phyloP scores from a whole-genome alignment of 2,113 vertebrate species.

The Anguilla rostrata region DNA sequence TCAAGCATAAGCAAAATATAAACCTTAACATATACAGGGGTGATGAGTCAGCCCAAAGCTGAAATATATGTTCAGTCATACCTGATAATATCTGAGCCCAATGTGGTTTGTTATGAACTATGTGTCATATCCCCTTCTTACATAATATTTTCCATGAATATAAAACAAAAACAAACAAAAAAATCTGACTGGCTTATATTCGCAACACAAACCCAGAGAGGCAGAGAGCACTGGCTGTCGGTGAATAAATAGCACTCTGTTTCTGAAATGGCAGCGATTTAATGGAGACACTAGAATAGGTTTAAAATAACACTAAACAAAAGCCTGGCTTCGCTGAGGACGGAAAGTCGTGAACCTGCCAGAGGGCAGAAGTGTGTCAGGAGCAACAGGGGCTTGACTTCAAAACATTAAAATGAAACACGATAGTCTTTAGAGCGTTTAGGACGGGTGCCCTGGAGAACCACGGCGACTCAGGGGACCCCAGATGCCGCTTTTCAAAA shows the following conservation, averaged over 20 bases:
- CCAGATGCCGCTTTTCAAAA: too few species aligned
- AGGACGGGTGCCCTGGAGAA: slow-evolving; percentile 53
- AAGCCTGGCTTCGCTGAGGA: slow-evolving; percentile 33
- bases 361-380: slow-evolving; percentile 52
- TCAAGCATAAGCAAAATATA: too few species aligned
- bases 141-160: too few species aligned
- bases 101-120: too few species aligned
- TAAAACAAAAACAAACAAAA: background rate
- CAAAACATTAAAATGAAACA: slow-evolving; percentile 66
- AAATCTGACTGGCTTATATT: too few species aligned
- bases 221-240: background rate
- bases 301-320: slow-evolving; percentile 21
- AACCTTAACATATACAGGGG: too few species aligned
- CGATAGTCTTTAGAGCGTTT: slow-evolving; percentile 58
- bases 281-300: background rate
- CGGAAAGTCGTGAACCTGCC: slow-evolving; percentile 59
- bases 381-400: slow-evolving; percentile 56
- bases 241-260: background rate
- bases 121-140: too few species aligned
- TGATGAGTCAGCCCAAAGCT: too few species aligned
- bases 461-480: slow-evolving; percentile 53
- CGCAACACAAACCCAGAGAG: background rate
- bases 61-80: too few species aligned
- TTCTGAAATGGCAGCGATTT: background rate
- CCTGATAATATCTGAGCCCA: too few species aligned